phyloP scores from a whole-genome alignment of 2,888 invertebrate species.

The Tiphia femorata region DNA sequence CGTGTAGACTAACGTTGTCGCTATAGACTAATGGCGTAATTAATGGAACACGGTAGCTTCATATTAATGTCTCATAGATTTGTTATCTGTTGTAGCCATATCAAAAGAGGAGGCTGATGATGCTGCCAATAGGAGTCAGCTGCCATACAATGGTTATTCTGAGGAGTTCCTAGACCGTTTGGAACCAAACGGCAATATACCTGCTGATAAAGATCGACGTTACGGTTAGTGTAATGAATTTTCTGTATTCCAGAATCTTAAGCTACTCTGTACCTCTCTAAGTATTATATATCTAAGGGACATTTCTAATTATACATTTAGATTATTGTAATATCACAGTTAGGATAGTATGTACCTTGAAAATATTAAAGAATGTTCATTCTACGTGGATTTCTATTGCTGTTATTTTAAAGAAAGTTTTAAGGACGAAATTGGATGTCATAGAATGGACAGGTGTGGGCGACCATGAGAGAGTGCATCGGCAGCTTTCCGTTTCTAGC shows the following conservation, averaged over 20 bases:
- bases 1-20: too few species aligned
- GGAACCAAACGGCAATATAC: constrained; percentile 94
- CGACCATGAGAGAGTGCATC: constrained; percentile 87
- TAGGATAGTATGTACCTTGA: constrained; percentile 20
- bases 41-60: too few species aligned
- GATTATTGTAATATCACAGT: constrained; percentile 6
- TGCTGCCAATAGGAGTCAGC: constrained; percentile 78
- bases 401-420: constrained; percentile 44
- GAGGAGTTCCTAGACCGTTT: constrained; percentile 94
- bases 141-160: constrained; percentile 93
- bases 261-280: not conserved
- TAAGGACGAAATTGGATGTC: constrained; percentile 55
- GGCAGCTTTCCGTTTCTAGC: constrained; percentile 91
- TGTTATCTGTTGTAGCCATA: constrained; percentile 77
- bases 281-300: too few species aligned
- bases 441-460: constrained; percentile 83
- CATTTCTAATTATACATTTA: too few species aligned
- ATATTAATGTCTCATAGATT: not conserved
- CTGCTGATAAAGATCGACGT: constrained; percentile 84
- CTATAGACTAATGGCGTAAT: too few species aligned
- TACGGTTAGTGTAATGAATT: constrained; percentile 71
- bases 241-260: constrained; percentile 6
- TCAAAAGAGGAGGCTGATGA: constrained; percentile 92
- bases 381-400: constrained; percentile 38
- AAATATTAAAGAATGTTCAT: constrained; percentile 27